Conservation (phyloP, 2,113 vertebrate species). For the Hystrix brachyura region DNA sequence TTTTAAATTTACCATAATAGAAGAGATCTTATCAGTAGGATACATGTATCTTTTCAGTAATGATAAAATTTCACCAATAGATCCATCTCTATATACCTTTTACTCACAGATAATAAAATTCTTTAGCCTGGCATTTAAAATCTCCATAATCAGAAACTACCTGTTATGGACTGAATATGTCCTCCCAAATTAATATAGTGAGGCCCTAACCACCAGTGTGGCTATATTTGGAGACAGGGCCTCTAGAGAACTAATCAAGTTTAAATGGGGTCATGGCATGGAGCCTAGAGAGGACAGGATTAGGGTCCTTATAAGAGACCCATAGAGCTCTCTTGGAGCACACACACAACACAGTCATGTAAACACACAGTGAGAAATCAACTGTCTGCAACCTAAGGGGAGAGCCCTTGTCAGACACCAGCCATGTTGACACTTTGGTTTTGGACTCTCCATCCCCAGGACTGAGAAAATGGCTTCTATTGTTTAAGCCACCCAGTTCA, state of each 20-base stretch:
- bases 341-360: neutral
- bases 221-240: neutral
- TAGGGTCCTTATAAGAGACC: neutral
- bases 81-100: neutral
- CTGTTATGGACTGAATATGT: neutral
- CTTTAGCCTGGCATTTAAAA: conserved; percentile 16
- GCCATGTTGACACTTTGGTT: neutral
- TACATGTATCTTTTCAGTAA: conserved; percentile 15
- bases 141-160: conserved; percentile 23
- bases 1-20: conserved; percentile 37
- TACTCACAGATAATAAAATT: conserved; percentile 30
- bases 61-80: conserved; percentile 22
- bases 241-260: neutral
- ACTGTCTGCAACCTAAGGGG: neutral
- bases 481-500: neutral
- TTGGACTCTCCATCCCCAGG: neutral
- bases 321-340: neutral
- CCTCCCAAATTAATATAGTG: neutral
- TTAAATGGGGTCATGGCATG: conserved; percentile 1
- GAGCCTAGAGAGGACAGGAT: neutral
- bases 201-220: neutral
- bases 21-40: neutral
- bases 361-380: neutral
- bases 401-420: neutral
- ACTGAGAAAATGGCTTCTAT: conserved; percentile 26